These are phyloP conservation scores for Tenualosa thibaudeaui DNA, from an alignment of 2,797 vertebrate species.

Conservation along the genomic window DNA sequence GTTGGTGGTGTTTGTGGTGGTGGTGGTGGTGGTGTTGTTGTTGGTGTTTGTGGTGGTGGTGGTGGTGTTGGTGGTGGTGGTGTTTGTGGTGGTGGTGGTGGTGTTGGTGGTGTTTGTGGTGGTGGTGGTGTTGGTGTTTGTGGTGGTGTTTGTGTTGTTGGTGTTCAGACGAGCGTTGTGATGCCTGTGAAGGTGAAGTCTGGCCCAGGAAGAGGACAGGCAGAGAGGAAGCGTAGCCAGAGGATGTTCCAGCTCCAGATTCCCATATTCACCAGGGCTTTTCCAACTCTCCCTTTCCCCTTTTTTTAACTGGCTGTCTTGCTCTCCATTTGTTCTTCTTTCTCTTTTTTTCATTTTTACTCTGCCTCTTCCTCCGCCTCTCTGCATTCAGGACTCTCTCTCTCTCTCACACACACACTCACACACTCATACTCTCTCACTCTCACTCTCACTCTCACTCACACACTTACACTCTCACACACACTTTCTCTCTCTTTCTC, in stretches of 20 bases:
- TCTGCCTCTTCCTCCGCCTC: neutral
- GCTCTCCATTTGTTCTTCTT: neutral
- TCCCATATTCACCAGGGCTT: neutral
- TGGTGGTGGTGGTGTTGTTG: no score
- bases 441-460: no score
- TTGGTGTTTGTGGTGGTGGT: no score
- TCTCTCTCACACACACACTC: slow-evolving; percentile 31
- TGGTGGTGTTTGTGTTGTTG: no score
- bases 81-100: no score
- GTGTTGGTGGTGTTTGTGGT: no score
- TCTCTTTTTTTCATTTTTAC: neutral
- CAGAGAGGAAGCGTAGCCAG: neutral
- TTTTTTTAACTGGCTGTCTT: neutral
- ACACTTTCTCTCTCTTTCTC: neutral
- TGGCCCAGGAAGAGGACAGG: neutral
- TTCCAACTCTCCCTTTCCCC: neutral
- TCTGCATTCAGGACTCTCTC: neutral
- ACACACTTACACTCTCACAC: slow-evolving; percentile 33
- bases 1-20: no score
- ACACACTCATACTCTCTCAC: neutral
- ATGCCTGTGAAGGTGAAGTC: no score
- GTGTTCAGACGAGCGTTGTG: no score
- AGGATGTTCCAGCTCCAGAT: no score
- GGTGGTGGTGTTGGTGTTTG: no score
- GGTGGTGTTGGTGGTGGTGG: no score